Percentiles rank a stretch among this genome's conserved stretches.
phyloP scores from a whole-genome alignment of 2,797 vertebrate species.

The Phataginus tetradactyla region DNA sequence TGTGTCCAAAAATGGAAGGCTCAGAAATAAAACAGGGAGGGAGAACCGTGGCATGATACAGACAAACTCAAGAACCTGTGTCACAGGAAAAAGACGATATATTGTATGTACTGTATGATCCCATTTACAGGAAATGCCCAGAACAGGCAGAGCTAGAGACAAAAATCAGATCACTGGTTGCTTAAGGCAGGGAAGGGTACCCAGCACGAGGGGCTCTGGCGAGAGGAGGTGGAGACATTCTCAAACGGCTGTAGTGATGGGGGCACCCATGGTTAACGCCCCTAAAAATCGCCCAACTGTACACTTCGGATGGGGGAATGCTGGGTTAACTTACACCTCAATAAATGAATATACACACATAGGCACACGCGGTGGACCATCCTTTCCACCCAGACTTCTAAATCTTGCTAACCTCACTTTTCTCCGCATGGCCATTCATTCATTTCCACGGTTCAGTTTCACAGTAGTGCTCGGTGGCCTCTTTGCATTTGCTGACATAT shows the following conservation, averaged over 20 bases:
- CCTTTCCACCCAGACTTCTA: not conserved
- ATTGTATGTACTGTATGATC: fast-evolving
- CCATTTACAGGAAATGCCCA: no score
- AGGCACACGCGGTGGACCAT: fast-evolving
- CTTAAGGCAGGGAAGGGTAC: not conserved
- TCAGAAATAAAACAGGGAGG: not conserved
- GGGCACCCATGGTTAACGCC: no score
- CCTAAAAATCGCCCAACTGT: not conserved
- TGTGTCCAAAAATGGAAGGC: fast-evolving
- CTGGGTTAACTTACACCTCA: not conserved
- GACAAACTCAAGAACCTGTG: not conserved
- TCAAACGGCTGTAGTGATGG: not conserved
- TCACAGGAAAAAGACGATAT: not conserved
- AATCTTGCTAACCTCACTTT: not conserved
- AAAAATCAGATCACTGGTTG: fast-evolving
- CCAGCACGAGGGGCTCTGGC: fast-evolving
- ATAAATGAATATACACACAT: fast-evolving
- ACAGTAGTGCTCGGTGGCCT: not conserved
- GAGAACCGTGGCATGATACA: fast-evolving
- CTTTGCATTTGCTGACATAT: not conserved
- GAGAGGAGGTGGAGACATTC: not conserved
- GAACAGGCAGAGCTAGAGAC: not conserved
- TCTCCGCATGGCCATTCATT: not conserved
- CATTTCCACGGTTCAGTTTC: not conserved
- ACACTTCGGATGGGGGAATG: no score